phyloP scores from a whole-genome alignment of 2,888 invertebrate species.

The Calameuta filiformis region DNA sequence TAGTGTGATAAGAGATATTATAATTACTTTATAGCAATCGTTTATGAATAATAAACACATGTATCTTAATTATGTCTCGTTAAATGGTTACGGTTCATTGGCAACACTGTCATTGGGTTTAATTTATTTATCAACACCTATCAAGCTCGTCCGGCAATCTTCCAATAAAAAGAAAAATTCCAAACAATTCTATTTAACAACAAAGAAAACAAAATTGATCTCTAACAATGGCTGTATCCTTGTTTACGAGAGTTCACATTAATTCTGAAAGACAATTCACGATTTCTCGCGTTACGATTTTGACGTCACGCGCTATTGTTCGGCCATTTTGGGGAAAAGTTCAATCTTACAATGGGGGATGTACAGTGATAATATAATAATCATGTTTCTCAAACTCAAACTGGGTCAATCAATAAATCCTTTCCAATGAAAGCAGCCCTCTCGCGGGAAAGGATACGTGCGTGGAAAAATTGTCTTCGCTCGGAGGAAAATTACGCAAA shows the following conservation, averaged over 20 bases:
- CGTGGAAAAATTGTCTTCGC: conserved; percentile 38
- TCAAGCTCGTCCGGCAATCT: not conserved
- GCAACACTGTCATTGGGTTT: not conserved
- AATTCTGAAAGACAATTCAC: not conserved
- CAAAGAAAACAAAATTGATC: too few relatives aligned
- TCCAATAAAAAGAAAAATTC: not conserved
- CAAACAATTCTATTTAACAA: not conserved
- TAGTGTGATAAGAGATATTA: conserved; percentile 25
- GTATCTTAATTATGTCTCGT: conserved; percentile 15
- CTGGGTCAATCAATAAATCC: conserved; percentile 65
- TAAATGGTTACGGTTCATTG: conserved; percentile 20
- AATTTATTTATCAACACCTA: not conserved
- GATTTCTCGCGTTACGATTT: not conserved
- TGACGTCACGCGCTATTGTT: not conserved
- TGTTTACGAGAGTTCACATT: not conserved
- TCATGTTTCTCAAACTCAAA: conserved; percentile 43
- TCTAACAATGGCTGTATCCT: too few relatives aligned
- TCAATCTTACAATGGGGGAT: not conserved
- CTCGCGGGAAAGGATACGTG: conserved; percentile 46
- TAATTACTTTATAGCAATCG: conserved; percentile 4
- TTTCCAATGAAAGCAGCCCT: conserved; percentile 39
- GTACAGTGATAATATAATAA: conserved; percentile 14
- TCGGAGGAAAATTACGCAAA: not conserved
- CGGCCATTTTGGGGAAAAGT: not conserved
- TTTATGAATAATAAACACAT: conserved; percentile 14